Evolutionary conservation across 2,797 vertebrate genomes (phyloP), one percentile per base, ranked within the genome.

Genomic region (Danio aesculapii): DNA sequence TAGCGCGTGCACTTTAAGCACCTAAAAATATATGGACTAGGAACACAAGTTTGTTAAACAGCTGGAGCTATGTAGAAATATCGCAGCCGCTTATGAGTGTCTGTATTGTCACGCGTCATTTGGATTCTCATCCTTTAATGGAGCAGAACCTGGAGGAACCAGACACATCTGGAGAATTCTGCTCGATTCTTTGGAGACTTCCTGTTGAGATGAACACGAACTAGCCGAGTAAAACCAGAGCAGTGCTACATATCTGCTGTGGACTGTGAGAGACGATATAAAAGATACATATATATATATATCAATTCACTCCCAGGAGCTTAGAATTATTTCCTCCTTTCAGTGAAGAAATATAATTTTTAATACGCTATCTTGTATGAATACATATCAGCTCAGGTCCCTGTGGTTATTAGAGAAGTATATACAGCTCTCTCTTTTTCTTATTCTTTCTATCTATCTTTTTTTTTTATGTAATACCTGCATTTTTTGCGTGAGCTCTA

Each of bases 401-500:
- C 84, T 81, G 73, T 86, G 84, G 88, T 86, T 76, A 14, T 84
- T 83, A 84, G 77, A 78, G 81, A 19, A 61, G 11, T 19, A 47
- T 73, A 75, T 69, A 55, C 53, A 11, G 49, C 47, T 67, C 17
- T 79, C 61, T 68, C 16, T 57, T 50, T 66, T 57, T 49, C 14
- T 55, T 21, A 30, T 47, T 57, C 19, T 64, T 77, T 49, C 39
- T 49, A 41, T n/a, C 14, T 50, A 4, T 49, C 16, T 17, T 17
- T 39, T 44, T 80, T 73, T 76, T 46, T 46, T 74, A 67, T 90
- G 89, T 92, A 91, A 92, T 91, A 89, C 89, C 90, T 92, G 92
- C 91, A 91, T 91, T 92, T 93, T 30, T 93, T 91, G 82, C 81
- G 83, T 84, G 87, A 88, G 75, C 89, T 88, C 85, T 89, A 84